A percentile compares a stretch with the other conserved stretches of the same genome.
Evolutionary conservation across 1,140 invertebrate genomes (phyloP).

Genomic region (Ostrea denselamellosa): DNA sequence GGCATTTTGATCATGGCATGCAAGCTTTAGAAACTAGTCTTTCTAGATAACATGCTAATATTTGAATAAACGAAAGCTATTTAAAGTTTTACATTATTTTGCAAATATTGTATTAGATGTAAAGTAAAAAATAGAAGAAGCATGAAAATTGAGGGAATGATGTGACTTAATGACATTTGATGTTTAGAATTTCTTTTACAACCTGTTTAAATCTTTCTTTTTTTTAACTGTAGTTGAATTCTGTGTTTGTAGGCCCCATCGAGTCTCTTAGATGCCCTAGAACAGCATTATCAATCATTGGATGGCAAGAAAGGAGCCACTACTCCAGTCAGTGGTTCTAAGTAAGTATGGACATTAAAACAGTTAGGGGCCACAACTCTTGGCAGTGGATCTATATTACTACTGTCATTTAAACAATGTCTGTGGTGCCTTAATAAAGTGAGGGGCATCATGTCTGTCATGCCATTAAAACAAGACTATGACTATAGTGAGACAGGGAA

Average conservation of each 20-base stretch:
- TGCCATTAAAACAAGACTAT: neutral
- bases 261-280: slow-evolving; percentile 97
- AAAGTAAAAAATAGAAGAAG: too few species aligned
- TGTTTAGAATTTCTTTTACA: neutral
- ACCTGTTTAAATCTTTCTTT: slow-evolving; percentile 11
- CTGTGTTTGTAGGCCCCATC: slow-evolving; percentile 89
- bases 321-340: slow-evolving; percentile 58
- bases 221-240: neutral
- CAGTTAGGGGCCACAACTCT: too few species aligned
- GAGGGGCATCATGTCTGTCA: slow-evolving; percentile 48
- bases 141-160: too few species aligned
- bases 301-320: slow-evolving; percentile 88
- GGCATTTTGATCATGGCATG: slow-evolving; percentile 34
- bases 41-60: neutral
- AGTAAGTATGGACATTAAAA: slow-evolving; percentile 55
- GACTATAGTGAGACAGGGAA: too few species aligned
- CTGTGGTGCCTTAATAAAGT: too few species aligned
- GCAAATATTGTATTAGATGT: neutral
- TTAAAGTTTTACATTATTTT: neutral
- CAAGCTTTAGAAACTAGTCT: neutral
- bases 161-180: neutral
- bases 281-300: slow-evolving; percentile 94
- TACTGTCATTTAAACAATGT: too few species aligned
- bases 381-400: too few species aligned
- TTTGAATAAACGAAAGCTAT: neutral